Percentiles rank a stretch among this genome's conserved stretches.
Evolutionary conservation across 1,140 invertebrate genomes (phyloP).

Genomic region (Metopolophium dirhodum): DNA sequence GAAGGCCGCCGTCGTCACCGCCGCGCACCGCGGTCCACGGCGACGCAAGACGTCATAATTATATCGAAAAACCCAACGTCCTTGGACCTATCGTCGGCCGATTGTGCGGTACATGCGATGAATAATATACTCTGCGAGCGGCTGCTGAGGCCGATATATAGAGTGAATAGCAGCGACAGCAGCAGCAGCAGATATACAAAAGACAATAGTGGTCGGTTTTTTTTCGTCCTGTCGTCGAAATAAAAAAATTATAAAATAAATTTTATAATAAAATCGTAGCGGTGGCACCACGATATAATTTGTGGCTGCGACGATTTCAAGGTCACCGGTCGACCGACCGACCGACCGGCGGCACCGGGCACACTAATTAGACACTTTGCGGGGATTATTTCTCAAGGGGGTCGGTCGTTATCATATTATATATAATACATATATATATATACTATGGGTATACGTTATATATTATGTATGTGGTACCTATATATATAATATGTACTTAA

Average conservation of each 20-base stretch:
- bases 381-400: conserved; percentile 24
- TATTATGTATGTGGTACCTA: neutral
- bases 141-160: neutral
- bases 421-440: neutral
- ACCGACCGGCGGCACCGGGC: neutral
- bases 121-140: neutral
- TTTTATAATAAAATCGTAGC: conserved; percentile 21
- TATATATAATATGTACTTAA: neutral
- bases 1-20: neutral
- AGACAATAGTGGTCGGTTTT: conserved; percentile 22
- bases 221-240: neutral
- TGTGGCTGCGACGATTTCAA: conserved; percentile 22
- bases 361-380: conserved; percentile 46
- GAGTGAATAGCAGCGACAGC: neutral
- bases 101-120: neutral
- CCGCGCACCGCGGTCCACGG: neutral
- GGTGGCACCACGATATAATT: conserved; percentile 11
- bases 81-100: conserved; percentile 38
- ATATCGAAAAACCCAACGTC: conserved; percentile 28
- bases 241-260: too few relatives aligned
- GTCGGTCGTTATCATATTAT: neutral
- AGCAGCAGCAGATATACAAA: neutral
- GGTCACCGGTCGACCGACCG: conserved; percentile 14
- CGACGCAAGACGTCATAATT: conserved; percentile 37
- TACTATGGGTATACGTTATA: too few relatives aligned